phyloP scores from a whole-genome alignment of 1,140 invertebrate species.

The Fopius arisanus region DNA sequence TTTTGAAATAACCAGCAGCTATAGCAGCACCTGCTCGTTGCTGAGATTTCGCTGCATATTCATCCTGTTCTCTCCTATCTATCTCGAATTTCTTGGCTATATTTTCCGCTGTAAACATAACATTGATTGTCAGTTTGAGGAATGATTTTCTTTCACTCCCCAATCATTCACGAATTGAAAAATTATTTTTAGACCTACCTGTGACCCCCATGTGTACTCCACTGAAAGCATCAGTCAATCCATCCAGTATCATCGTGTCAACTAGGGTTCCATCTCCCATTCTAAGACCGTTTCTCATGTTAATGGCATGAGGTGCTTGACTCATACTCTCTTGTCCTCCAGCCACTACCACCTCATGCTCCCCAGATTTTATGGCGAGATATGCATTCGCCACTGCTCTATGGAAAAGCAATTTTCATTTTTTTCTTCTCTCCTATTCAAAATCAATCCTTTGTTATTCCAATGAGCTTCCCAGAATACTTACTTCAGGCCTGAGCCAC shows the following conservation, averaged over 20 bases:
- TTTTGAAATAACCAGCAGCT: conserved; percentile 71
- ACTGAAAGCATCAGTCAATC: conserved; percentile 82
- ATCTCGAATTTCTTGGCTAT: conserved; percentile 76
- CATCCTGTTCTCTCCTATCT: conserved; percentile 78
- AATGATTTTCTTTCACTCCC: not conserved
- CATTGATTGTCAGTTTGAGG: no score
- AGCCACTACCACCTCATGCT: conserved; percentile 77
- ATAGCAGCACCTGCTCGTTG: conserved; percentile 73
- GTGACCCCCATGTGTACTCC: conserved; percentile 87
- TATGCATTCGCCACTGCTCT: conserved; percentile 76
- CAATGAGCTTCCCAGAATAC: conserved; percentile 32
- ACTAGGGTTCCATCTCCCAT: conserved; percentile 73
- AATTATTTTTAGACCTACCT: conserved; percentile 63
- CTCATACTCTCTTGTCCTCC: conserved; percentile 92
- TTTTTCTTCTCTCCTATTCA: conserved; percentile 7
- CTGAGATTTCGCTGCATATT: conserved; percentile 78
- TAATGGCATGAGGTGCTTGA: conserved; percentile 75
- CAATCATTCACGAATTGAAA: not conserved
- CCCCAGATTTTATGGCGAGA: conserved; percentile 76
- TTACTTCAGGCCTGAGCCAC: conserved; percentile 86
- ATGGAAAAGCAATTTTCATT: conserved; percentile 37
- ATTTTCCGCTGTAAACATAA: conserved; percentile 77
- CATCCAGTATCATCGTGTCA: conserved; percentile 81
- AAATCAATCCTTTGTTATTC: not conserved
- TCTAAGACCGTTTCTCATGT: conserved; percentile 74